phyloP scores from a whole-genome alignment of 2,888 invertebrate species.

The Drosophila formosana region DNA sequence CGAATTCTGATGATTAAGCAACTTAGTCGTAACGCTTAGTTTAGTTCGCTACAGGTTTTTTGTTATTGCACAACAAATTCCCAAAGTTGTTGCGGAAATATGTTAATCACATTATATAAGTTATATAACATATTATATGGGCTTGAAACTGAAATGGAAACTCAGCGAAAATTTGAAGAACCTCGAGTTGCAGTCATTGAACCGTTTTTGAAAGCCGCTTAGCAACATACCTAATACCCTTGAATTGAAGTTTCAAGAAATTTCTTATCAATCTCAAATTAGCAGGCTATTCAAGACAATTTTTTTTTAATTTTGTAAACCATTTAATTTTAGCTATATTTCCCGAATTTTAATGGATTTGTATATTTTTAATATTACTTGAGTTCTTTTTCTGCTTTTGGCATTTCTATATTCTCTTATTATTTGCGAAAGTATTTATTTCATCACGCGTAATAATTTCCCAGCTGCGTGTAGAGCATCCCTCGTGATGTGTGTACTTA shows the following conservation, averaged over 20 bases:
- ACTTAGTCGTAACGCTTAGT: background rate
- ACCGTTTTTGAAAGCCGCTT: background rate
- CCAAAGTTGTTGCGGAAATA: constrained; percentile 15
- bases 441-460: too few species aligned
- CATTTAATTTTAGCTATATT: background rate
- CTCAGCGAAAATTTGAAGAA: constrained; percentile 25
- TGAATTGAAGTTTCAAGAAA: background rate
- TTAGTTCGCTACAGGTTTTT: background rate
- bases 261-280: background rate
- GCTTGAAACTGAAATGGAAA: constrained; percentile 5
- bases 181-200: constrained; percentile 36
- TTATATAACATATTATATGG: background rate
- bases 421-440: too few species aligned
- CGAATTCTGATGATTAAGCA: background rate
- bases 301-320: background rate
- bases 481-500: background rate
- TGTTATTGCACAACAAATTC: constrained; percentile 15
- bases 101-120: constrained; percentile 21
- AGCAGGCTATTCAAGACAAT: background rate
- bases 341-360: background rate
- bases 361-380: too few species aligned
- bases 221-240: background rate
- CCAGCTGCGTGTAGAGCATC: background rate
- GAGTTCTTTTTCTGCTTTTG: background rate
- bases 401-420: background rate